Evolutionary conservation across 2,888 invertebrate genomes (phyloP), one percentile per base, ranked within the genome.

Genomic region (Epistrophe eligans): DNA sequence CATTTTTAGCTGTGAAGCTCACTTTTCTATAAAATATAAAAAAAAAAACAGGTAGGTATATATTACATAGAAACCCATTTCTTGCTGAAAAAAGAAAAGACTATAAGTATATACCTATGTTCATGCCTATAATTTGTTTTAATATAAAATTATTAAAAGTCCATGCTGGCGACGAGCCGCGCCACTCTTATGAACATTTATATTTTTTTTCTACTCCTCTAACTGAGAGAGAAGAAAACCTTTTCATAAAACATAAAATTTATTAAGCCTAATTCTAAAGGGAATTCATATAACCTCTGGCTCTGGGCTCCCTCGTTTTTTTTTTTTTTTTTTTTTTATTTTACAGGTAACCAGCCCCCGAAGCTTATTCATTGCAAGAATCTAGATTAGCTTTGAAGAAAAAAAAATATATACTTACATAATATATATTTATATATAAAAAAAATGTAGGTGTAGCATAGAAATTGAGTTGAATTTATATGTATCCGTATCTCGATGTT

Each of bases 241-340:
- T 87, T 79, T 83, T 83, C 87, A 87, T 83, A 83, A 87, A 71
- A 87, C 64, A 83, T 83, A 87, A 79, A 77, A 87, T 87, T 87
- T 87, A 87, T 82, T 82, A 76, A 79, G 87, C 83, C 79, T 60
- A 87, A 79, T 79, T 87, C 87, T 74, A 83, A 71, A 77, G 85
- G 85, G 77, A 70, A 79, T 74, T 74, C 57, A 70, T 24, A 24
- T 24, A 24, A 24, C 70, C 77, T 76, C 72, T 11, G 40, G 48
- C 77, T 76, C 67, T 13, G 43, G 48, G 57, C 10, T 67, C 15
- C 72, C 38, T 19, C 32, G 0, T 32, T 52, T 17, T 10, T 62
- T n/a, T 43, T 17, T 13, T 62, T n/a, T 43, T 17, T 13, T 57
- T 58, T 15, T 11, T 4, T 45, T 64, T 28, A 28, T n/a, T 43